Evolutionary conservation across 2,888 invertebrate genomes (phyloP).

Genomic region (Hedychridium roseum): DNA sequence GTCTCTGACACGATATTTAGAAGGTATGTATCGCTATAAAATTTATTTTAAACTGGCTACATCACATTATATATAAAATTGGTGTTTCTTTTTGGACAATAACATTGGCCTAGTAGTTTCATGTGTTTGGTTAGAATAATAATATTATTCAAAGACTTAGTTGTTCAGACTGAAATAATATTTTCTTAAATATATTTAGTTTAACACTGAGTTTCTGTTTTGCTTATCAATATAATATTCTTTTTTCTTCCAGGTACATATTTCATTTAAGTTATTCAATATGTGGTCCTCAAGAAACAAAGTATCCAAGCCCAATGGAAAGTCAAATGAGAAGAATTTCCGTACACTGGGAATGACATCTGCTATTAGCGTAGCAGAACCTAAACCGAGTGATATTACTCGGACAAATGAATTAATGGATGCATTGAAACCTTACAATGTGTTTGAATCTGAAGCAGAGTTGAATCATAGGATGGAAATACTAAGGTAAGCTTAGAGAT

Average conservation of each 20-base stretch:
- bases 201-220: no score
- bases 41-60: not conserved
- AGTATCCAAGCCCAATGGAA: slow-evolving; percentile 58
- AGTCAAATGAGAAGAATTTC: slow-evolving; percentile 69
- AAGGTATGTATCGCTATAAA: slow-evolving; percentile 1
- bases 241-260: slow-evolving; percentile 19
- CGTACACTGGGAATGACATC: slow-evolving; percentile 90
- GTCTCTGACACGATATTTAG: slow-evolving; percentile 43
- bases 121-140: no score
- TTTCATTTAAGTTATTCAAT: slow-evolving; percentile 21
- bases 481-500: slow-evolving; percentile 64
- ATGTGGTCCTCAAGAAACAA: slow-evolving; percentile 57
- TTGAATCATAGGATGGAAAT: slow-evolving; percentile 89
- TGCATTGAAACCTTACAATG: slow-evolving; percentile 81
- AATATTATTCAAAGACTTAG: no score
- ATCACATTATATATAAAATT: no score
- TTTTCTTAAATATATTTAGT: slow-evolving; percentile 6
- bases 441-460: slow-evolving; percentile 91
- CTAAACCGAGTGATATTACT: slow-evolving; percentile 79
- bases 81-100: no score
- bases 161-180: no score
- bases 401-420: slow-evolving; percentile 82
- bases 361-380: slow-evolving; percentile 88
- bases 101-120: no score
- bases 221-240: not conserved